phyloP scores from a whole-genome alignment of 2,888 invertebrate genomes.

The Spialia ferax region DNA sequence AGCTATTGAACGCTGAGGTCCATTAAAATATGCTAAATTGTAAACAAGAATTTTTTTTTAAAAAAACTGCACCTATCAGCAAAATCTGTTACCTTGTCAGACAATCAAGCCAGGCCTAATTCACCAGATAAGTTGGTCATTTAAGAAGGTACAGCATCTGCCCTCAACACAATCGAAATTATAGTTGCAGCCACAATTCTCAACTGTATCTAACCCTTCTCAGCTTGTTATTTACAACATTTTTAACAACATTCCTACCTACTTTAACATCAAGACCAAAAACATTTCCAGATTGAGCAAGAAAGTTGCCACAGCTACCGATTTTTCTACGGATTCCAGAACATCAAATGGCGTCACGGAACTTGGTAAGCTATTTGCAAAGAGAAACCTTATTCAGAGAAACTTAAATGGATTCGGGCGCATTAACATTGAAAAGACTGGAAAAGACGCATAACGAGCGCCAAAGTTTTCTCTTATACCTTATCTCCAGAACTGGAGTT shows the following conservation, averaged over 20 bases:
- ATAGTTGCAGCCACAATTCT: no score
- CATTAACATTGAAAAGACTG: conserved; percentile 28
- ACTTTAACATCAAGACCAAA: background rate
- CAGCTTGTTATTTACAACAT: no score
- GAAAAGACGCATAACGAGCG: conserved; percentile 15
- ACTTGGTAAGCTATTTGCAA: conserved; percentile 19
- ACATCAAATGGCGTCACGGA: background rate
- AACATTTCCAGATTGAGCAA: background rate
- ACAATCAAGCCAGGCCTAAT: no score
- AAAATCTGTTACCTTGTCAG: no score
- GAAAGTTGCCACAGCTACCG: background rate
- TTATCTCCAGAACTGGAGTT: background rate
- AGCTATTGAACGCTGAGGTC: no score
- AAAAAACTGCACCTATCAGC: no score
- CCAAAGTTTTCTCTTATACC: conserved; percentile 1
- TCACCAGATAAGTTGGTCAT: no score
- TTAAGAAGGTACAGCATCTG: no score
- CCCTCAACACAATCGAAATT: no score
- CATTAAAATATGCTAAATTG: no score
- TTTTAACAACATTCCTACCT: background rate
- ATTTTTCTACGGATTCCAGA: background rate
- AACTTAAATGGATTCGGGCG: conserved; percentile 28
- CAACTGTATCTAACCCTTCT: no score
- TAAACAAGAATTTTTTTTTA: no score
- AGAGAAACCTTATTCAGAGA: conserved; percentile 17